Evolutionary conservation across 2,113 vertebrate species (phyloP), one percentile per base, ranked within the genome.

Genomic region (Osmerus eperlanus): DNA sequence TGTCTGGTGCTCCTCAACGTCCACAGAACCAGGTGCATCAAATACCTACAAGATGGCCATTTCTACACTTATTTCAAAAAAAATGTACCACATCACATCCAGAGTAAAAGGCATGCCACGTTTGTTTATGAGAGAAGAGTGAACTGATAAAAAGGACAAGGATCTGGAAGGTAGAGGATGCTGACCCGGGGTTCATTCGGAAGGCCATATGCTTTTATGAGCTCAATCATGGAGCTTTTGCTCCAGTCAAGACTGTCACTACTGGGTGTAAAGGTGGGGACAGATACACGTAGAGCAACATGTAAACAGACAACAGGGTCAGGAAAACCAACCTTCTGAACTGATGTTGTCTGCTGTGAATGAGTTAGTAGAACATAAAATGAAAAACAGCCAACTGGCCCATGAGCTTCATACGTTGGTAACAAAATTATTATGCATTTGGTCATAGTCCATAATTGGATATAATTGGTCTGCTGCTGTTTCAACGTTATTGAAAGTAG

Each of bases 1-100:
- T 88, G 87, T 90, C 82, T 11, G 81, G 82, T 91, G 86, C 91
- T 81, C 76, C 19, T 91, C 91, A 91, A 86, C 88, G 87, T 88
- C 88, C 5, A 5, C 41, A 9, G 8, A 90, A 81, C 86, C 85
- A 88, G 85, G 87, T 89, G 81, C 83, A 75, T 76, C n/a, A 61
- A 75, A 75, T 72, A 78, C 76, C 84, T 77, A 74, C 77, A 82
- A 83, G 80, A 83, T 72, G 84, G 84, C 81, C 79, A 84, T 87
- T 89, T 83, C 83, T 87, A 79, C 64, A 76, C 81, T 85, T 80
- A 83, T 88, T 90, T 81, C 90, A 89, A 84, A 86, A 87, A 87
- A 47, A 89, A 91, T 89, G 79, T 87, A 89, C 87, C 76, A 72
- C 87, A 79, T 77, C 80, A 70, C 81, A 36, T 74, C 76, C 84